Evolutionary conservation across 2,888 invertebrate genomes (phyloP).

Genomic region (Boloria euphrosyne): DNA sequence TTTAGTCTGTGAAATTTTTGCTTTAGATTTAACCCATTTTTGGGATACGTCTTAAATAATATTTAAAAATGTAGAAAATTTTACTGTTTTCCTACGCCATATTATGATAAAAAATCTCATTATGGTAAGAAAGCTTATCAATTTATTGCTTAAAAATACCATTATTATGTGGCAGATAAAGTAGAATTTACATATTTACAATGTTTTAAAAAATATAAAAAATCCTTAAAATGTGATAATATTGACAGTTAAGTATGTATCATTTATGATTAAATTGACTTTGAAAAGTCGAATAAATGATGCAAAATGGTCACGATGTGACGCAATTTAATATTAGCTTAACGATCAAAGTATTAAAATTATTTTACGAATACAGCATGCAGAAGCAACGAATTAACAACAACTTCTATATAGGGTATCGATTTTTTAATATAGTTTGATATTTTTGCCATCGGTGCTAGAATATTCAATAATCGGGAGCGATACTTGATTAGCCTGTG

Average conservation of each 20-base stretch:
- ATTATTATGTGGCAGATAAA: too few relatives aligned
- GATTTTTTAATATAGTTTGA: too few relatives aligned
- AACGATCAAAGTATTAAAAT: neutral
- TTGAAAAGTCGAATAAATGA: neutral
- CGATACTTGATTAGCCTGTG: too few relatives aligned
- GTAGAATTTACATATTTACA: neutral
- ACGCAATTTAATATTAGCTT: neutral
- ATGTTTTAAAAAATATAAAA: neutral
- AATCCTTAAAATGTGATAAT: neutral
- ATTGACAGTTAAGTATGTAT: neutral
- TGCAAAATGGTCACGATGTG: neutral
- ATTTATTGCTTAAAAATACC: too few relatives aligned
- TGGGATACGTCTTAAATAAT: too few relatives aligned
- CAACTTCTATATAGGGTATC: too few relatives aligned
- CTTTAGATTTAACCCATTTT: conserved; percentile 2
- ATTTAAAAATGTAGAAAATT: neutral
- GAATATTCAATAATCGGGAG: too few relatives aligned
- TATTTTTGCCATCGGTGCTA: too few relatives aligned
- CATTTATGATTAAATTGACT: neutral
- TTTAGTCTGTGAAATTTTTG: conserved; percentile 1
- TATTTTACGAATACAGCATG: neutral
- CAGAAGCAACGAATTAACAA: too few relatives aligned
- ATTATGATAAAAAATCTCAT: too few relatives aligned
- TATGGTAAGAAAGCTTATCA: too few relatives aligned
- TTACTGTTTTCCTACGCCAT: too few relatives aligned